Evolutionary conservation across 2,113 vertebrate species (phyloP).

Genomic region (Tragelaphus scriptus): DNA sequence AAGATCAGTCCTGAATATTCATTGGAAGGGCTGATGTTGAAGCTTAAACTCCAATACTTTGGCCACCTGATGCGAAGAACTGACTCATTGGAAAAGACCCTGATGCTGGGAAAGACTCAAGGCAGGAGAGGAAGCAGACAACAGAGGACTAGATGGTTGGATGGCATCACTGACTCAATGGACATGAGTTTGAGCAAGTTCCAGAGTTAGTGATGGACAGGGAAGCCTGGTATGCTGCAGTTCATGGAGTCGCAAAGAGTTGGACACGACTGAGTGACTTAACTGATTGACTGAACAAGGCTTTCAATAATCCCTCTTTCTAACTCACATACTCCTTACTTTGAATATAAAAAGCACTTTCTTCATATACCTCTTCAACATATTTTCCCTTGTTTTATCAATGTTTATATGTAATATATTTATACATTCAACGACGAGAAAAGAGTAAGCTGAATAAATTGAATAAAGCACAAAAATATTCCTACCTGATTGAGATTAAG

Average conservation of each 20-base stretch:
- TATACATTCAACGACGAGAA: not conserved
- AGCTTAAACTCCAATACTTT: not conserved
- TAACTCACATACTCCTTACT: not conserved
- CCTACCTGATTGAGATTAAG: constrained; percentile 98
- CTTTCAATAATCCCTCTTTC: not conserved
- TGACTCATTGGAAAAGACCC: not conserved
- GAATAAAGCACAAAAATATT: not conserved
- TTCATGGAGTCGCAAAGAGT: not conserved
- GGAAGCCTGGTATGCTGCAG: not conserved
- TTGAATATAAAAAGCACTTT: not conserved
- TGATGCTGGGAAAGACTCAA: not conserved
- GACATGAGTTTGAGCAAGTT: not conserved
- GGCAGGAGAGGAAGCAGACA: not conserved
- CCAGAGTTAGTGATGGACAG: not conserved
- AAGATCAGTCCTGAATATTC: not conserved
- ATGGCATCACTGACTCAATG: not conserved
- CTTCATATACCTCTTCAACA: not conserved
- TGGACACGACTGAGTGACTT: not conserved
- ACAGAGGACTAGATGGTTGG: not conserved
- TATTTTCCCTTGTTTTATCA: not conserved
- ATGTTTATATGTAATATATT: not conserved
- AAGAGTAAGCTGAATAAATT: not conserved
- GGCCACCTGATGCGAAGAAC: not conserved
- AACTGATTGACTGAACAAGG: not conserved
- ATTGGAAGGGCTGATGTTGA: not conserved